Evolutionary conservation across 2,113 vertebrate genomes (phyloP).

Genomic region (Uria aalge): DNA sequence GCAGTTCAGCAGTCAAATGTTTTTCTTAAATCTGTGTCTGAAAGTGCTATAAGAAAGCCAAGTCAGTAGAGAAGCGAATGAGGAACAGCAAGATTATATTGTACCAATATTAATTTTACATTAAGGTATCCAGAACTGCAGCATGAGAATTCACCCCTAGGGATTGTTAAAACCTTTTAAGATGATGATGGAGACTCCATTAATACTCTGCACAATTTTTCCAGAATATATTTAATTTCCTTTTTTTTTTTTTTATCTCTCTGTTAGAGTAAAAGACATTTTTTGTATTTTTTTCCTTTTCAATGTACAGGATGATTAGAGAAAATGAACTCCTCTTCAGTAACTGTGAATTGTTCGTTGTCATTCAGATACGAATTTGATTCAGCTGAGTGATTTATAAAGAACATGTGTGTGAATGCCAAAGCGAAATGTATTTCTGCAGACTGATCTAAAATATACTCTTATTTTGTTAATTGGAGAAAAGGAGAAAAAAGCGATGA

Average conservation of each 20-base stretch:
- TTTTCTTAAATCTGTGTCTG: not conserved
- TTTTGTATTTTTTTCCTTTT: not conserved
- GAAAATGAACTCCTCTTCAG: not conserved
- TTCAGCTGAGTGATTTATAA: constrained; percentile 2
- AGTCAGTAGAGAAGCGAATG: not conserved
- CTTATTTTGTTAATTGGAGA: not conserved
- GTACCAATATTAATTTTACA: not conserved
- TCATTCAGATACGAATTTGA: not conserved
- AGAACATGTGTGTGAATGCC: not conserved
- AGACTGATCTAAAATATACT: not conserved
- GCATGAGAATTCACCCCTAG: not conserved
- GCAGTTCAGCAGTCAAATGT: not conserved
- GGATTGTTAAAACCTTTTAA: not conserved
- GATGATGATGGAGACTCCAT: not conserved
- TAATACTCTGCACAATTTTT: not conserved
- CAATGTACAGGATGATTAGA: not conserved
- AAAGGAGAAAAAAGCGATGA: not conserved
- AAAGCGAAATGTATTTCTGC: not conserved
- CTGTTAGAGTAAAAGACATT: not conserved
- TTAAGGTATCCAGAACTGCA: not conserved
- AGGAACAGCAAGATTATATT: not conserved
- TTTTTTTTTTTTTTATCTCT: not conserved
- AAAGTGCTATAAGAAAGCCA: not conserved
- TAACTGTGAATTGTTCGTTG: not conserved
- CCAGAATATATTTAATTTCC: not conserved